Base-by-base conservation (phyloP, 2,797 vertebrate genomes). In the Staurois parvus region DNA sequence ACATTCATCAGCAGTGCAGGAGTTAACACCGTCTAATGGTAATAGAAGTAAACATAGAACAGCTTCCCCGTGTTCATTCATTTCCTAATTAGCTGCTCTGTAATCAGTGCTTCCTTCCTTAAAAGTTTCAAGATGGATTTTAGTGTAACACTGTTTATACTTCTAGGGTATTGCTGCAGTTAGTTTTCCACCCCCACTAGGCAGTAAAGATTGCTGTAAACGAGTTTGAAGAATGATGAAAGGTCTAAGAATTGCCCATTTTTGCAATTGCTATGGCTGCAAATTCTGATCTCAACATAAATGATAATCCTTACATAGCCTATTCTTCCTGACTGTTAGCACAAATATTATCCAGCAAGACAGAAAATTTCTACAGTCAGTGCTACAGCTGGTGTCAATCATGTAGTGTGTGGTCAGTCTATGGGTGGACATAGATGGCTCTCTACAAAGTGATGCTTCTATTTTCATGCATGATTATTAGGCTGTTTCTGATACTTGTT, bases 41-140 rank as follows among this genome's bases (percentile, higher is more conserved):
- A 56, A 75, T 34, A 45, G 67, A 76, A 76, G 66, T 76, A 81
- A 81, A 76, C 84, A 76, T 37, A 76, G 68, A 40, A 28, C 66
- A 19, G 68, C 28, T 15, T 72, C 68, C 45, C 62, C 17, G 10
- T 75, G 37, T 76, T 67, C 76, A 72, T 62, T 72, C 52, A 70
- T 83, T 86, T 83, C 74, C 80, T 86, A 82, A 86, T 86, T 86
- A 86, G 74, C 26, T 26, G 67, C n/a, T 56, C 80, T 83, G 74
- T 86, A 86, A 86, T 86, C 79, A 82, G 64, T 32, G 68, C 80
- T 86, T 86, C 85, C 85, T 86, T 86, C 80, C 80, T 86, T 83
- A 86, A 86, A 86, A 77, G 79, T 77, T 86, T 86, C 84, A 86
- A 86, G 85, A 82, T 82, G 79, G 79, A 72, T 77, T 76, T 86